phyloP scores from a whole-genome alignment of 2,888 invertebrate species.

The Myopa testacea region DNA sequence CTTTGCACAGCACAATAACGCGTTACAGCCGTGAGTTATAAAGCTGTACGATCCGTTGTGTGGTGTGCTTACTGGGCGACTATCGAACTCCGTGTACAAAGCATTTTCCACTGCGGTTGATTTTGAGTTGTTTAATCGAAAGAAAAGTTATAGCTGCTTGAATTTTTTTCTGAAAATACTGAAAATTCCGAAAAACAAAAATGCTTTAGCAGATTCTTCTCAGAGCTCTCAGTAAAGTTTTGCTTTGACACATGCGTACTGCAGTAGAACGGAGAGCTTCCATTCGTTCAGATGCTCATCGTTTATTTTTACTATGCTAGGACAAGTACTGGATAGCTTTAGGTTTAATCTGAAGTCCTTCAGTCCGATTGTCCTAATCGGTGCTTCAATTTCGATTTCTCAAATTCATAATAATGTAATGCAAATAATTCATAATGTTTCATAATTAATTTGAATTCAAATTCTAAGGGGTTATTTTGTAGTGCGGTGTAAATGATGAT shows the following conservation, averaged over 20 bases:
- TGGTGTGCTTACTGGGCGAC: constrained; percentile 41
- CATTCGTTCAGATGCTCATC: not conserved
- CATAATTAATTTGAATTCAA: too few relatives aligned
- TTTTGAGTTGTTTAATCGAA: constrained; percentile 48
- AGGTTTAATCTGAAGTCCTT: too few relatives aligned
- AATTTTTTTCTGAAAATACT: constrained; percentile 24
- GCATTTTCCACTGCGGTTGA: constrained; percentile 50
- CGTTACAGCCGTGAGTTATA: constrained; percentile 10
- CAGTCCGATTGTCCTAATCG: too few relatives aligned
- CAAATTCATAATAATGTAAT: too few relatives aligned
- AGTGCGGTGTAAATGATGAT: too few relatives aligned
- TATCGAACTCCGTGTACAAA: constrained; percentile 51
- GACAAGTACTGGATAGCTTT: too few relatives aligned
- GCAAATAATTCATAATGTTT: too few relatives aligned
- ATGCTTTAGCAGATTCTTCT: constrained; percentile 33
- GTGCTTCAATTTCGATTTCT: too few relatives aligned
- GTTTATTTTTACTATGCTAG: too few relatives aligned
- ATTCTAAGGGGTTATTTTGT: too few relatives aligned
- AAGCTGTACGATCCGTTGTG: constrained; percentile 1
- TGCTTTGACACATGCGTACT: constrained; percentile 31
- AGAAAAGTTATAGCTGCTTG: constrained; percentile 20
- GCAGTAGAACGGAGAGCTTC: not conserved
- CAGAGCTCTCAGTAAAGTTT: constrained; percentile 33
- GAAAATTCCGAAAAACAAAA: constrained; percentile 20
- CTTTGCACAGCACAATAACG: constrained; percentile 30